phyloP scores from a whole-genome alignment of 2,113 vertebrate genomes.

The Solenodon paradoxus region DNA sequence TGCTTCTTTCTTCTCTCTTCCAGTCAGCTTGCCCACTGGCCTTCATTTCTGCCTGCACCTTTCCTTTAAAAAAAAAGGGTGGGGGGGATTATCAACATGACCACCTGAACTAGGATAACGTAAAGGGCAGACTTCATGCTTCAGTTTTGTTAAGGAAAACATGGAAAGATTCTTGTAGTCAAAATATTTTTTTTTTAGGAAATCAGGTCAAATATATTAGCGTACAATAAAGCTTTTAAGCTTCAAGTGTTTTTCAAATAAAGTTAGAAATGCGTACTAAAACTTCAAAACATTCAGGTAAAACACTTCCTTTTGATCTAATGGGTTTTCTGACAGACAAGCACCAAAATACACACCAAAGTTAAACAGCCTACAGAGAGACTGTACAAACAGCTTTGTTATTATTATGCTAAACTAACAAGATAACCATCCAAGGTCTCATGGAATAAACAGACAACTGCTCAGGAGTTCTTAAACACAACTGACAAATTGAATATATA shows the following conservation, averaged over 20 bases:
- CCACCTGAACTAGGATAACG: not conserved
- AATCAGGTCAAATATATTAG: not conserved
- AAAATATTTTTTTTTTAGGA: not conserved
- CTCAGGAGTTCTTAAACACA: not conserved
- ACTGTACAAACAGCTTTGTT: fast-evolving
- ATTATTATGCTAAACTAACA: not conserved
- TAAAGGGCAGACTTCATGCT: not conserved
- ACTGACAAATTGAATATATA: fast-evolving
- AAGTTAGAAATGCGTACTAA: not conserved
- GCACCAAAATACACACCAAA: not conserved
- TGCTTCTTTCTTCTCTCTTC: no score
- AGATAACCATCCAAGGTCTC: not conserved
- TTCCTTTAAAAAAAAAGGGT: no score
- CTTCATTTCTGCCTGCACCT: no score
- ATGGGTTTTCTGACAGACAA: no score
- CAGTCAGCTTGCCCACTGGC: no score
- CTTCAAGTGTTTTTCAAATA: not conserved
- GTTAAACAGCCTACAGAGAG: not conserved
- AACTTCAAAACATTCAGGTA: not conserved
- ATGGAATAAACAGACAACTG: not conserved
- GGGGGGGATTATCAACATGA: not conserved
- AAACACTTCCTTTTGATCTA: not conserved
- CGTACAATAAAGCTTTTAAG: not conserved
- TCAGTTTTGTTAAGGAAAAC: not conserved
- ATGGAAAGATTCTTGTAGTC: not conserved